These are phyloP conservation scores for Oryzias sinensis DNA, from an alignment of 2,797 vertebrate species.

Conservation along the genomic window DNA sequence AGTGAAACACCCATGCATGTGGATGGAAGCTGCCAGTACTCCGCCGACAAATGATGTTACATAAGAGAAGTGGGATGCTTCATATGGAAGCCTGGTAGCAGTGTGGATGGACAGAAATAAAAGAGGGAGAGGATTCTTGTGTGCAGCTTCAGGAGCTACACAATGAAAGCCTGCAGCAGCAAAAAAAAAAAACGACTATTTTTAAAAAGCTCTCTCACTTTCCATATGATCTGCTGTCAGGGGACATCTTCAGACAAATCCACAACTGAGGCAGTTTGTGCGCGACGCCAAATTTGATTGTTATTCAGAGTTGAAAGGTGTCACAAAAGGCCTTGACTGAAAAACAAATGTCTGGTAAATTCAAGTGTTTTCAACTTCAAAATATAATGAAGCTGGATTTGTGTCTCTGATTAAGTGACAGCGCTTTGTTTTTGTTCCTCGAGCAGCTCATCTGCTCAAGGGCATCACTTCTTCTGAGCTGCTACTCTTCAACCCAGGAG, in stretches of 20 bases:
- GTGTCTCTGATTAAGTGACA: conserved; percentile 25
- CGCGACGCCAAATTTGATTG: conserved; percentile 9
- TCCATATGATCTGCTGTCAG: conserved; percentile 13
- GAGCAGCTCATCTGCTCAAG: conserved; percentile 22
- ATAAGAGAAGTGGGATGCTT: conserved; percentile 70
- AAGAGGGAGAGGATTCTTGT: conserved; percentile 29
- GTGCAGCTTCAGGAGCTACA: conserved; percentile 29
- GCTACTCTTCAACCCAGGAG: conserved; percentile 19
- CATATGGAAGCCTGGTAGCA: conserved; percentile 49
- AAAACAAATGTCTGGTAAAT: conserved; percentile 45
- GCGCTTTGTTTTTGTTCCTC: conserved; percentile 15
- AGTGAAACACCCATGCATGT: conserved; percentile 44
- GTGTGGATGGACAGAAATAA: conserved; percentile 55
- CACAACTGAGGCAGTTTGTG: conserved; percentile 1
- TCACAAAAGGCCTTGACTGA: conserved; percentile 1
- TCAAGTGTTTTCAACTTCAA: conserved; percentile 43
- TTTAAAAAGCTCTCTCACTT: conserved; percentile 13
- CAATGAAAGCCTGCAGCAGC: conserved; percentile 15
- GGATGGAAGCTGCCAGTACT: conserved; percentile 57
- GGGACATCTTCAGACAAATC: conserved; percentile 7
- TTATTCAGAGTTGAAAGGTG: conserved; percentile 1
- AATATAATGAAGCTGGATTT: conserved; percentile 26
- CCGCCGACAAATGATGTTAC: conserved; percentile 59
- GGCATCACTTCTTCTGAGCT: conserved; percentile 27
- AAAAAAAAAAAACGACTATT: conserved; percentile 9